phyloP scores from a whole-genome alignment of 1,140 invertebrate species.

The Scaptomyza pallida region DNA sequence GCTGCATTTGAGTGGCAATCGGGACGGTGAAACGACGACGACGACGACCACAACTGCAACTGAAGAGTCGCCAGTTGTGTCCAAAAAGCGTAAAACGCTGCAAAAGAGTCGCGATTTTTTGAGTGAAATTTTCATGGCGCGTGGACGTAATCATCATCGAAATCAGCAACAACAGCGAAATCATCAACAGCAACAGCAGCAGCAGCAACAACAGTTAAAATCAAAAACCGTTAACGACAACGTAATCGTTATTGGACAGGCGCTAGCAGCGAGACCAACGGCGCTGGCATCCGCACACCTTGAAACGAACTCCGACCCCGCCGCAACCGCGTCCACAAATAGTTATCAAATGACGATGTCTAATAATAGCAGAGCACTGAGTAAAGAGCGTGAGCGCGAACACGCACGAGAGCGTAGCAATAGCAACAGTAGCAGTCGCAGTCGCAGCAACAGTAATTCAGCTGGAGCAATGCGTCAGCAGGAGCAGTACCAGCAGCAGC shows the following conservation, averaged over 20 bases:
- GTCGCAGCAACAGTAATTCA: slow-evolving; percentile 64
- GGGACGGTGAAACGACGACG: slow-evolving; percentile 8
- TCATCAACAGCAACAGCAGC: slow-evolving; percentile 27
- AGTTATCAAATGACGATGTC: slow-evolving; percentile 84
- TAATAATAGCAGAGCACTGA: slow-evolving; percentile 73
- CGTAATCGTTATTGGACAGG: slow-evolving; percentile 56
- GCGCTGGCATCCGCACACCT: slow-evolving; percentile 65
- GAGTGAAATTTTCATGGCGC: slow-evolving; percentile 82
- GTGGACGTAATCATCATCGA: slow-evolving; percentile 82
- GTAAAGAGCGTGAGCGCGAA: slow-evolving; percentile 37
- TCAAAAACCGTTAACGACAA: slow-evolving; percentile 53
- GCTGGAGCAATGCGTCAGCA: slow-evolving; percentile 52
- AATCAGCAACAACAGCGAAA: slow-evolving; percentile 56
- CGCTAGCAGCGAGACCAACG: slow-evolving; percentile 9
- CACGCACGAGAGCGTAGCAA: slow-evolving; percentile 7
- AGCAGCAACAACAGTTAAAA: slow-evolving; percentile 31
- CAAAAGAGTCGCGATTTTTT: slow-evolving; percentile 78
- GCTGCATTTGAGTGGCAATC: slow-evolving; percentile 23
- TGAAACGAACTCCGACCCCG: slow-evolving; percentile 83
- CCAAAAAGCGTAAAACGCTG: slow-evolving; percentile 62
- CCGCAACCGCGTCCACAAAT: slow-evolving; percentile 71
- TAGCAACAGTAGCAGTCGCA: slow-evolving; percentile 15
- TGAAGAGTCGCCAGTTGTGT: slow-evolving; percentile 12
- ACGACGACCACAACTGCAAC: slow-evolving; percentile 4
- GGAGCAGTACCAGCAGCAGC: slow-evolving; percentile 25